Evolutionary conservation across 2,113 vertebrate genomes (phyloP).

Genomic region (Macrotus californicus): DNA sequence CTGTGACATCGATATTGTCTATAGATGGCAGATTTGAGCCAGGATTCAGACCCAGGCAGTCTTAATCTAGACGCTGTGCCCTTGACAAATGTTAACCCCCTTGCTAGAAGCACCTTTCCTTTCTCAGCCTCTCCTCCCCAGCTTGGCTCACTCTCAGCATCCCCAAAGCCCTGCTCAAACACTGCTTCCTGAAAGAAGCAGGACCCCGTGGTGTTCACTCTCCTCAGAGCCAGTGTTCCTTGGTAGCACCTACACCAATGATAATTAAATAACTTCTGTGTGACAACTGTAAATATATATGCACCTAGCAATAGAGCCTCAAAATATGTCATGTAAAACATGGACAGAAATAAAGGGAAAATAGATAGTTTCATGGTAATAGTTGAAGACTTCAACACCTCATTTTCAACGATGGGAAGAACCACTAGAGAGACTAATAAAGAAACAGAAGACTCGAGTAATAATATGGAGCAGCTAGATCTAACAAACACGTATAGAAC

Average conservation of each 20-base stretch:
- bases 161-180: not conserved
- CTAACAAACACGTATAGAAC: not conserved
- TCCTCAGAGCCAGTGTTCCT: not conserved
- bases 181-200: not conserved
- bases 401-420: not conserved
- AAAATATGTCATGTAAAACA: not conserved
- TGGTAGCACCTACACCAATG: not conserved
- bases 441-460: not conserved
- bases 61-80: not conserved
- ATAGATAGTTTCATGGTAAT: not conserved
- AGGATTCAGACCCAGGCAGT: not conserved
- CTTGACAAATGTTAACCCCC: not conserved
- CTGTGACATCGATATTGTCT: rapidly evolving
- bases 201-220: not conserved
- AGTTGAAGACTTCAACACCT: not conserved
- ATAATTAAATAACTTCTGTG: not conserved
- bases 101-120: not conserved
- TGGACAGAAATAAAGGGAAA: not conserved
- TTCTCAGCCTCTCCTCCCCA: not conserved
- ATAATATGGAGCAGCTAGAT: not conserved
- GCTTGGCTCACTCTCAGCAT: not conserved
- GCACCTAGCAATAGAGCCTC: not conserved
- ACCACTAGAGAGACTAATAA: not conserved
- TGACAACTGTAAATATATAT: not conserved
- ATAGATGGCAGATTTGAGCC: not conserved